Evolutionary conservation across 2,797 vertebrate genomes (phyloP).

Genomic region (Leptodon cayanensis): DNA sequence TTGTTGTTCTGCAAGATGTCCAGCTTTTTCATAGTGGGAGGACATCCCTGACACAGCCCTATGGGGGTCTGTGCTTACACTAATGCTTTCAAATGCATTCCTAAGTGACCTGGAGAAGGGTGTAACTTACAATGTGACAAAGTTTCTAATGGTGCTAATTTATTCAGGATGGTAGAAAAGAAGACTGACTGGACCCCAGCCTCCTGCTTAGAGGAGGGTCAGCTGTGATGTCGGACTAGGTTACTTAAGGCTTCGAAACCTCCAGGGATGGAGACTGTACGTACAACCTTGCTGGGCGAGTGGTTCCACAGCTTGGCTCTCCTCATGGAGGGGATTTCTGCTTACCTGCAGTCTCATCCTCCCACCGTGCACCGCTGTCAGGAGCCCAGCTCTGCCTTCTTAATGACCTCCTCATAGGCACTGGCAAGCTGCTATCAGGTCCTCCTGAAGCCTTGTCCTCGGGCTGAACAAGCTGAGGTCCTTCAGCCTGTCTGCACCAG

Average conservation of each 20-base stretch:
- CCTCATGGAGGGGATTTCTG: not conserved
- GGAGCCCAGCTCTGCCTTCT: not conserved
- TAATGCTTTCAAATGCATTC: not conserved
- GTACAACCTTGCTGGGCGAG: not conserved
- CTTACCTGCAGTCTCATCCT: not conserved
- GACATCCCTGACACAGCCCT: not conserved
- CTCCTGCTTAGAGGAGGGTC: not conserved
- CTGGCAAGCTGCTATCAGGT: not conserved
- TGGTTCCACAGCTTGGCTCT: not conserved
- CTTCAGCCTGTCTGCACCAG: not conserved
- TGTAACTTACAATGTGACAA: not conserved
- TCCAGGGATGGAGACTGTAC: not conserved
- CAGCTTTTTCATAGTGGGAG: not conserved
- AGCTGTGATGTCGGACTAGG: not conserved
- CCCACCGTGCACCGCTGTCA: fast-evolving
- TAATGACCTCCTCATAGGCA: not conserved
- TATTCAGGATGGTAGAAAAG: not conserved
- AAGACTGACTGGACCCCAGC: not conserved
- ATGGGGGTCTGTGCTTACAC: not conserved
- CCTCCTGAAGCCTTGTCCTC: not conserved
- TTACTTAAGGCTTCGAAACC: not conserved
- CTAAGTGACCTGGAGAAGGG: not conserved
- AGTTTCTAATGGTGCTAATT: not conserved
- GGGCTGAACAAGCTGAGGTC: not conserved
- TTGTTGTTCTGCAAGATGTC: not conserved